Evolutionary conservation across 1,140 invertebrate genomes (phyloP), one percentile per base, ranked within the genome.

Genomic region (Caenorhabditis briggsae): DNA sequence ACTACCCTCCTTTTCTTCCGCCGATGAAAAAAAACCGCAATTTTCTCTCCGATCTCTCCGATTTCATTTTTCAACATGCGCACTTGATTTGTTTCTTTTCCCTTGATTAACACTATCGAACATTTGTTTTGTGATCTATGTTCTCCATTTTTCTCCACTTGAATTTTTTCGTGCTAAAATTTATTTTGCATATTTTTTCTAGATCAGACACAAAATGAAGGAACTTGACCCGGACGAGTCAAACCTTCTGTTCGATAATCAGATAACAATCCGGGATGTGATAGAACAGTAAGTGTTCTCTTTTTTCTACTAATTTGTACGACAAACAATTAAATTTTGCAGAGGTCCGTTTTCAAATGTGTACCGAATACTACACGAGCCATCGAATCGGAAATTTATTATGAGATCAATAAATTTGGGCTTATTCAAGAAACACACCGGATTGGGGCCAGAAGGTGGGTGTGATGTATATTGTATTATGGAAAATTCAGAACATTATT

Each of bases 171-270:
- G 5, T 46, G 20, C 53, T 23, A 6, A 18, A 9, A 64, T 6
- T 8, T 33, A 33, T 33, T 33, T n/a, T 3, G 3, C 33, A 33
- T 33, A 2, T 3, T 33, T 53, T 18, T 78, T 78, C 25, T n/a
- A 78, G 70, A 20, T 12, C n/a, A 25, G 18, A 78, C 64, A 78
- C 7, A 78, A 33, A 33, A 78, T 78, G 70, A 78, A 50, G 70
- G 70, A 78, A n/a, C 70, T 78, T 78, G 70, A 78, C 70, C 70
- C 70, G 70, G 70, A 78, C 70, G 70, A 78, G 70, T 78, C 70
- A 50, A 78, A 78, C 70, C 70, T 78, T 78, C 70, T 78, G 7
- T 53, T 50, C 70, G 70, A 78, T 50, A 50, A 78, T 50, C 70
- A 78, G 33, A 23, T 78, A 11, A 53, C 70, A 20, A 50, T 78